A percentile compares a stretch with the other conserved stretches of the same genome.
These are phyloP conservation scores for Nicator chloris DNA, from an alignment of 2,113 vertebrate species.

Conservation along the genomic window DNA sequence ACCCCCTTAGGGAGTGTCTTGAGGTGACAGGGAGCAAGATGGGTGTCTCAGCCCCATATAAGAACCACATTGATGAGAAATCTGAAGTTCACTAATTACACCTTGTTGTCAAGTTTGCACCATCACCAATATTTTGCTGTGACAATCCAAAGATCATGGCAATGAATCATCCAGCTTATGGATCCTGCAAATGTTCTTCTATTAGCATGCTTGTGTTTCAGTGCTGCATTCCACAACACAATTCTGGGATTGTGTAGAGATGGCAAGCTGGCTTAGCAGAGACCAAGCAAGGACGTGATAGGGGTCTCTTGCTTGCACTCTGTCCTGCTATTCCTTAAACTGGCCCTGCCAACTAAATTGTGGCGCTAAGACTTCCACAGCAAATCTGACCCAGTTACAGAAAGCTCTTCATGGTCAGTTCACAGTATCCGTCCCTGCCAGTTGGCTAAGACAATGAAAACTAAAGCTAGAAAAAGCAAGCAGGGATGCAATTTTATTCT, in stretches of 20 bases:
- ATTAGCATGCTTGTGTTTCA: background rate
- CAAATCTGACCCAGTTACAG: background rate
- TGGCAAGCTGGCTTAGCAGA: background rate
- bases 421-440: background rate
- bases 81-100: background rate
- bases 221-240: background rate
- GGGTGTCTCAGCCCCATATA: background rate
- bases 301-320: background rate
- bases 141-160: background rate
- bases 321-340: background rate
- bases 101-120: background rate
- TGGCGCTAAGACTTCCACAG: background rate
- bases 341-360: background rate
- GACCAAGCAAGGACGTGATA: background rate
- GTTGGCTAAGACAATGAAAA: background rate
- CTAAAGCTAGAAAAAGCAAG: background rate
- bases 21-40: background rate
- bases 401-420: background rate
- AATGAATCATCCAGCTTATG: background rate
- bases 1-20: background rate
- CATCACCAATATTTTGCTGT: background rate
- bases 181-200: background rate
- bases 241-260: background rate
- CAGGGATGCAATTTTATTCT: background rate
- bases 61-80: background rate